Percentiles rank a stretch among this genome's conserved stretches.
These are phyloP conservation scores for Brachionus calyciflorus DNA, from an alignment of 1,140 invertebrate species.

Conservation along the genomic window DNA sequence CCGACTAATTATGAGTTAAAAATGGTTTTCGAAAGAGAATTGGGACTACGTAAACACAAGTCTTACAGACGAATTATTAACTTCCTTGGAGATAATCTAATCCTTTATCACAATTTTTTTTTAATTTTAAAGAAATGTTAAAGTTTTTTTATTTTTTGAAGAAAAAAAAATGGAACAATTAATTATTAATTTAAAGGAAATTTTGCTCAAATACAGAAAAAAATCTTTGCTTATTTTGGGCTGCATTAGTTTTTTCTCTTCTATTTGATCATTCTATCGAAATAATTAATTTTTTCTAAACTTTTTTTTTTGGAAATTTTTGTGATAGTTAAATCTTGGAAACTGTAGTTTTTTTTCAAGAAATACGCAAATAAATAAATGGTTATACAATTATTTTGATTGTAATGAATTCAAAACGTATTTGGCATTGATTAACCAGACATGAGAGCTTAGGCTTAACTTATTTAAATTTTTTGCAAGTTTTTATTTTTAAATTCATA, in stretches of 20 bases:
- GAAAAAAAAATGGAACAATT: too few relatives aligned
- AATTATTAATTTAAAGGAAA: neutral
- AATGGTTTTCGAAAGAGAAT: too few relatives aligned
- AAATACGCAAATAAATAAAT: neutral
- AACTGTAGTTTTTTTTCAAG: neutral
- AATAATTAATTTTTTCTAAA: constrained; percentile 4
- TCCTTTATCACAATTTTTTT: too few relatives aligned
- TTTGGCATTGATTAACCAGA: neutral
- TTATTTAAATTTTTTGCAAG: constrained; percentile 1
- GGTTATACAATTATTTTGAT: too few relatives aligned
- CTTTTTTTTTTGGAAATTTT: constrained; percentile 9
- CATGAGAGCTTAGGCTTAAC: too few relatives aligned
- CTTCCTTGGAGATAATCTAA: neutral
- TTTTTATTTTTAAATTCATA: neutral
- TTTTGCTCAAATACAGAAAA: neutral
- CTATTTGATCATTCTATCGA: constrained; percentile 5
- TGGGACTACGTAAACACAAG: too few relatives aligned
- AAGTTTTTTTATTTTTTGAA: too few relatives aligned
- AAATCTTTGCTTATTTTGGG: neutral
- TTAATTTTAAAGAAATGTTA: too few relatives aligned
- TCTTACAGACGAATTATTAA: neutral
- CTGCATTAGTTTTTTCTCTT: neutral
- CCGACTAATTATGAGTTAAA: too few relatives aligned
- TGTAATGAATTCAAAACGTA: too few relatives aligned
- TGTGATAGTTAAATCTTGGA: neutral